Conservation (phyloP, 1,140 invertebrate species). For the Eupeodes corollae region DNA sequence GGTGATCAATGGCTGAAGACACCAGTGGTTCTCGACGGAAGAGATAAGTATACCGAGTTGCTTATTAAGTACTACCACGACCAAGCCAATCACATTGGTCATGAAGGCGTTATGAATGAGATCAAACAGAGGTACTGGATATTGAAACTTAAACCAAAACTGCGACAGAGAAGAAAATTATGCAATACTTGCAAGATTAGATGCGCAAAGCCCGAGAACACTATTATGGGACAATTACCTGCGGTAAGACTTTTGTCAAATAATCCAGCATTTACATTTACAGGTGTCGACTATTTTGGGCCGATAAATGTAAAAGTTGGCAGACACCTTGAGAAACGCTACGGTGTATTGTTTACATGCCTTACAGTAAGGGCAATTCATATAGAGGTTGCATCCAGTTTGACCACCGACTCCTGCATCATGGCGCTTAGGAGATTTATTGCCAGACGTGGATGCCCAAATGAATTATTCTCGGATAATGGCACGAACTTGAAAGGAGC, state of each 20-base stretch:
- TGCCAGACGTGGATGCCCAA: constrained; percentile 12
- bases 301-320: constrained; percentile 8
- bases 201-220: background rate
- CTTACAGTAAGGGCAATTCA: constrained; percentile 9
- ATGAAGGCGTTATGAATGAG: too few species aligned
- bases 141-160: too few species aligned
- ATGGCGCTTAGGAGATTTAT: constrained; percentile 11
- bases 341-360: constrained; percentile 11
- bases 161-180: background rate
- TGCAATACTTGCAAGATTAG: background rate
- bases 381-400: constrained; percentile 5
- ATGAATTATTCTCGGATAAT: constrained; percentile 24
- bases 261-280: background rate
- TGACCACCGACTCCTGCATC: constrained; percentile 4
- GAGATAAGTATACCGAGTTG: too few species aligned
- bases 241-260: background rate
- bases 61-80: too few species aligned
- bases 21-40: too few species aligned
- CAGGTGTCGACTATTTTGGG: constrained; percentile 1
- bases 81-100: too few species aligned
- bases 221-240: background rate
- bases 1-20: too few species aligned
- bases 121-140: too few species aligned
- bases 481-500: constrained; percentile 30
- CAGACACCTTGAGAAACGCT: constrained; percentile 8